A percentile compares a stretch with the other conserved stretches of the same genome.
phyloP scores from a whole-genome alignment of 2,113 vertebrate species.

The Himantopus leucocephalus region DNA sequence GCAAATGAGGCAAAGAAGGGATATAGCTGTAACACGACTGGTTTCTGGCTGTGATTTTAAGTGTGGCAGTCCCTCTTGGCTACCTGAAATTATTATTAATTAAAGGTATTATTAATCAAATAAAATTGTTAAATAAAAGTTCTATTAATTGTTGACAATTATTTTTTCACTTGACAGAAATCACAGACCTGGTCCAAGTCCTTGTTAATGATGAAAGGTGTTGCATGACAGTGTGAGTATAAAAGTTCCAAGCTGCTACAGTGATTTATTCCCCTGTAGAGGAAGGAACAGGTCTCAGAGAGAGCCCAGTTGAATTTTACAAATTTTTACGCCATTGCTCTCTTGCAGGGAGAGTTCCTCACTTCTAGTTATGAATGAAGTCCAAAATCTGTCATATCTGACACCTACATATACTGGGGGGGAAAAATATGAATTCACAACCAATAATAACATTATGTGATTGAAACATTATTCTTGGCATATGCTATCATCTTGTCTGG shows the following conservation, averaged over 20 bases:
- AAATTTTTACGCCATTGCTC: neutral
- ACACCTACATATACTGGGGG: neutral
- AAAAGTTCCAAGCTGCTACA: neutral
- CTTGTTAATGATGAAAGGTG: neutral
- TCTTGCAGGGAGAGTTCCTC: neutral
- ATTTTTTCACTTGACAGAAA: neutral
- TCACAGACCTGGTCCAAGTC: neutral
- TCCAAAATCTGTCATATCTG: neutral
- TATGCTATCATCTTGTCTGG: neutral
- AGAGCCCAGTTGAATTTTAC: neutral
- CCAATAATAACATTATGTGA: neutral
- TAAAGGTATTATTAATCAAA: neutral
- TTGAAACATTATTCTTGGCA: neutral
- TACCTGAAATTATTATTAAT: neutral
- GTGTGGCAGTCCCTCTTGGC: accelerated
- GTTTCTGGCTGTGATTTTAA: neutral
- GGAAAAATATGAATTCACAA: neutral
- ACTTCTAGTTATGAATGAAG: neutral
- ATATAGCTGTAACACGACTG: neutral
- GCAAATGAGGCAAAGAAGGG: neutral
- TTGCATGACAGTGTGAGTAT: neutral
- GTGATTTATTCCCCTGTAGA: accelerated
- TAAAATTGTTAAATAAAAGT: neutral
- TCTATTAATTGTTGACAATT: neutral
- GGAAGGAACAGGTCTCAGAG: neutral